A percentile compares a stretch with the other conserved stretches of the same genome.
Evolutionary conservation across 2,113 vertebrate genomes (phyloP).

Genomic region (Lophura nycthemera): DNA sequence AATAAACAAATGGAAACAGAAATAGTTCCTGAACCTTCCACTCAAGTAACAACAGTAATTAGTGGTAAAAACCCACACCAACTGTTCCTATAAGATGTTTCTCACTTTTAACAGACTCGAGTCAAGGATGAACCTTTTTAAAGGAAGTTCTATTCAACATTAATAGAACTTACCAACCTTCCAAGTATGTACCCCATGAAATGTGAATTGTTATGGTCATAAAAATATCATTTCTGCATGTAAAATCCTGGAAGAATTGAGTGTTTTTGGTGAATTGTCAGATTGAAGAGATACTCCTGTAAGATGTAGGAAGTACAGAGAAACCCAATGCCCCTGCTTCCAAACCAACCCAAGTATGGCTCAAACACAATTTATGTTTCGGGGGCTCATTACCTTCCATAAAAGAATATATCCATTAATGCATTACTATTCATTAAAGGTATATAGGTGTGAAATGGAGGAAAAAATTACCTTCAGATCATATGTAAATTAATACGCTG

Average conservation of each 20-base stretch:
- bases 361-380: neutral
- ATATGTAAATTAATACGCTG: neutral
- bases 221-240: neutral
- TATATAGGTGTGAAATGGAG: neutral
- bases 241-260: neutral
- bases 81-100: neutral
- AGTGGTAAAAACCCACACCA: neutral
- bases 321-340: neutral
- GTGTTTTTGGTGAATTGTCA: neutral
- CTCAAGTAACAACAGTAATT: neutral
- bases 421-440: neutral
- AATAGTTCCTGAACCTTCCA: neutral
- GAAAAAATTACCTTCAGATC: neutral
- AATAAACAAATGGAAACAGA: neutral
- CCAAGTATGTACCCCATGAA: neutral
- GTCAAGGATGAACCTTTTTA: neutral
- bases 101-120: neutral
- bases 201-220: neutral
- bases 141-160: neutral
- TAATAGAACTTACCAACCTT: neutral
- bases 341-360: neutral
- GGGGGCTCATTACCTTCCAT: neutral
- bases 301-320: neutral
- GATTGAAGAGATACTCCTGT: neutral
- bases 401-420: neutral